These are phyloP conservation scores for Operophtera brumata DNA, from an alignment of 2,888 invertebrate species.

Conservation along the genomic window DNA sequence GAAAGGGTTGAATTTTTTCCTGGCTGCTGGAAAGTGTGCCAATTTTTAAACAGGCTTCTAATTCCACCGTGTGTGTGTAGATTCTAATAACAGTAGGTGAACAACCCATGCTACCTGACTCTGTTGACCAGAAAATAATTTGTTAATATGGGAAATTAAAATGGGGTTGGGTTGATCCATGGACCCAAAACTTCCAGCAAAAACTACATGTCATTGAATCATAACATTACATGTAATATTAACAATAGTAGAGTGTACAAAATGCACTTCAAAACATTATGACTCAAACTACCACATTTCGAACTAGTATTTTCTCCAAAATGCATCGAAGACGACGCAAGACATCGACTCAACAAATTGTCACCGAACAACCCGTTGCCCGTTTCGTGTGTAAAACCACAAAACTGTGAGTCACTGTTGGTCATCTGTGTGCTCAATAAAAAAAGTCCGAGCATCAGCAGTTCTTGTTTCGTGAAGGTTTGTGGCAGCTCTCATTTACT, in stretches of 20 bases:
- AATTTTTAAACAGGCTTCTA: too few relatives aligned
- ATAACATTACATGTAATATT: not conserved
- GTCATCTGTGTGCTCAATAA: constrained; percentile 9
- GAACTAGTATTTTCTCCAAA: not conserved
- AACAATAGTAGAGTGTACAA: not conserved
- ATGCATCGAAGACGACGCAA: too few relatives aligned
- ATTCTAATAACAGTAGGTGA: too few relatives aligned
- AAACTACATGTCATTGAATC: not conserved
- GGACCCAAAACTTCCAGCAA: not conserved
- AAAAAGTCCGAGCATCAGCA: not conserved
- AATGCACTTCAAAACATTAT: not conserved
- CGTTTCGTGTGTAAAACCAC: constrained; percentile 10
- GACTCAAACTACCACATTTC: not conserved
- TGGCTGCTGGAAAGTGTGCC: too few relatives aligned
- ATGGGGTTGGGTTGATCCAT: not conserved
- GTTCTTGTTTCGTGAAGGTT: constrained; percentile 3
- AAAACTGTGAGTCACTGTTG: constrained; percentile 11
- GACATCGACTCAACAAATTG: constrained; percentile 7
- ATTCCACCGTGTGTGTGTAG: too few relatives aligned
- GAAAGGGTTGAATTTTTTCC: too few relatives aligned
- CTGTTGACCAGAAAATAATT: too few relatives aligned
- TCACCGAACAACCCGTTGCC: not conserved
- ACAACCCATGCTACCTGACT: too few relatives aligned
- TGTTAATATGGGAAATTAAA: not conserved
- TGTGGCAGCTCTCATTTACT: too few relatives aligned